Conservation (phyloP, 2,797 vertebrate genomes). For the Scyliorhinus canicula region DNA sequence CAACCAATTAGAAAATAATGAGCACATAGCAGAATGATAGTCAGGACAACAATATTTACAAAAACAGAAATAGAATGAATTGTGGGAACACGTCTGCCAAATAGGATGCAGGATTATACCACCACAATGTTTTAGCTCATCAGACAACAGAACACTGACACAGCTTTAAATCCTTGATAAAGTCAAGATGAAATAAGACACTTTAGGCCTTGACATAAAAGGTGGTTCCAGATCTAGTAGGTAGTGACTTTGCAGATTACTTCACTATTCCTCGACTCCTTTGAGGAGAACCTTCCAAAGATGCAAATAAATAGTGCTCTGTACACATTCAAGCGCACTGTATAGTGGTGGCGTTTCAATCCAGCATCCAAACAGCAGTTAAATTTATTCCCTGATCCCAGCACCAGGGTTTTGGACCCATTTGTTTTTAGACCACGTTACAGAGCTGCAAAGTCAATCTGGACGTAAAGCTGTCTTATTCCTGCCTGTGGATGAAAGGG, state of each 20-base stretch:
- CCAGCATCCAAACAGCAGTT: slow-evolving; percentile 42
- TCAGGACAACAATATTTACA: slow-evolving; percentile 56
- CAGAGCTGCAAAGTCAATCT: slow-evolving; percentile 85
- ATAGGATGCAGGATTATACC: slow-evolving; percentile 42
- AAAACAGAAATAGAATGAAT: slow-evolving; percentile 53
- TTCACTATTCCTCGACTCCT: not conserved
- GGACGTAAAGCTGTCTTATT: slow-evolving; percentile 87
- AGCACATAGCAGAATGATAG: slow-evolving; percentile 56
- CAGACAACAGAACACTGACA: not conserved
- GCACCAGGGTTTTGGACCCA: slow-evolving; percentile 73
- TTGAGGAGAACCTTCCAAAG: not conserved
- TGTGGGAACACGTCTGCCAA: slow-evolving; percentile 49
- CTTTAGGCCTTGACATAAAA: slow-evolving; percentile 6
- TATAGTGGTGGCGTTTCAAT: slow-evolving; percentile 43
- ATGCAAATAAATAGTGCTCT: not conserved
- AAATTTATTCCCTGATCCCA: slow-evolving; percentile 47
- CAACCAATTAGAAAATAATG: slow-evolving; percentile 58
- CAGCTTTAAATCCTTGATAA: not conserved
- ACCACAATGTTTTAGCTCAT: slow-evolving; percentile 44
- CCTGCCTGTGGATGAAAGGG: slow-evolving; percentile 66
- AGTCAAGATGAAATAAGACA: slow-evolving; percentile 30
- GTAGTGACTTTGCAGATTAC: not conserved
- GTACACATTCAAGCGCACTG: slow-evolving; percentile 40
- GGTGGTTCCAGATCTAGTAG: not conserved
- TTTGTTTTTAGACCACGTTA: slow-evolving; percentile 55